Evolutionary conservation across 2,888 invertebrate species (phyloP), one percentile per base, ranked within the genome.

Genomic region (Phanerotoma sp.): DNA sequence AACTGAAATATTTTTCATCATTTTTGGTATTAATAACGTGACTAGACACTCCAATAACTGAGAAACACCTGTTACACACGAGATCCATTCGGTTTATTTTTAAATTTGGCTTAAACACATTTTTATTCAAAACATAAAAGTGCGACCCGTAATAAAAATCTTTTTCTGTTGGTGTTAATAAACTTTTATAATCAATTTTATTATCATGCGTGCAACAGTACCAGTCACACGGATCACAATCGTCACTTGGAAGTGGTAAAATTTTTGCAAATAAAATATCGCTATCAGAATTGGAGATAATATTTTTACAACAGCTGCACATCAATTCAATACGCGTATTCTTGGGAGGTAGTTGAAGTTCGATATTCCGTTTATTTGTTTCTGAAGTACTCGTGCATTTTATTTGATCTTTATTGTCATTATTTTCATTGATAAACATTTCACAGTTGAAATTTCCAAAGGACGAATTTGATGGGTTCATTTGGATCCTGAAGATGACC

Each of bases 161-260:
- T 4, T 62, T 60, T 11, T 67, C 62, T 22, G 51, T 61, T 16
- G 74, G 74, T 33, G 59, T 53, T 18, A 75, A 52, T 9, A 66
- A 32, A 32, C 56, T 54, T 5, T 58, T 22, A 28, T 58, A 56
- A 45, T 67, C 61, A 15, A 55, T 38, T 35, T 21, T 32, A 5
- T 61, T 56, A 15, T 59, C 62, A 41, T 75, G 71, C 10, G 62
- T 69, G 47, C 74, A 74, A 47, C 77, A 77, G 55, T 75, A 77
- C 75, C 75, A 77, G 52, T 77, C 75, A n/a, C 62, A 61, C 10
- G 69, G 68, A 56, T 76, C 74, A 41, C 68, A 76, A 21, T 73
- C 69, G 21, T 50, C 55, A 50, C 69, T 67, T 4, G 77, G 77
- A 21, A 74, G 42, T 21, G 77, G 74, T 30, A 76, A 55, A 21